Evolutionary conservation across 2,888 invertebrate genomes (phyloP), one percentile per base, ranked within the genome.

Genomic region (Platypus cylindrus): DNA sequence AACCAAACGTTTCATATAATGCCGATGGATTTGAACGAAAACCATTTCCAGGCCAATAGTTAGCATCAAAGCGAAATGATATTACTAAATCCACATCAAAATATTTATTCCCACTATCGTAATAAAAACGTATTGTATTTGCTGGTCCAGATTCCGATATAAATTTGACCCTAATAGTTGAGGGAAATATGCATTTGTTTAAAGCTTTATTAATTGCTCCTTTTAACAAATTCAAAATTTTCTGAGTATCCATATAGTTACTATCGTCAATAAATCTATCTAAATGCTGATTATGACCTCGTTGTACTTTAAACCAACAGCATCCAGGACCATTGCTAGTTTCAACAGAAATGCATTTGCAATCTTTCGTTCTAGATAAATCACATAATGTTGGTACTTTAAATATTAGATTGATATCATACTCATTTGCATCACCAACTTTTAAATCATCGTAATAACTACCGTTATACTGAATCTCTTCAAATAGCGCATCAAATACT

Each of bases 401-500:
- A 27, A 75, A 62, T 3, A 71, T 60, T 5, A 75, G 57, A 54
- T 75, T 69, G 51, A 74, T 61, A 48, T 75, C 75, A 43, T 67
- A 75, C 49, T 75, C 75, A 40, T 71, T 67, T 16, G 74, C 66
- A 37, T 63, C 61, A 2, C 64, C 63, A 1, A 73, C 65, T 52
- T 69, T 69, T 17, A 74, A 63, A 9, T 65, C 65, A 47, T 75
- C 75, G 38, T 67, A 72, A 22, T 64, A 73, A 47, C 74, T 74
- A 7, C 75, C 75, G 0, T 68, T 70, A 43, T 61, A 71, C 39
- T 66, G 57, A 1, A 62, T 55, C 8, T 40, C 43, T 13, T 38
- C 34, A 36, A 38, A 64, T 15, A 54, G 36, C 22, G 45, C 48
- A 3, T 47, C 43, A 35, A 65, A 65, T 2, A 63, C n/a, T n/a